Conservation (phyloP, 2,888 invertebrate species). For the Cantharis flavilabris region DNA sequence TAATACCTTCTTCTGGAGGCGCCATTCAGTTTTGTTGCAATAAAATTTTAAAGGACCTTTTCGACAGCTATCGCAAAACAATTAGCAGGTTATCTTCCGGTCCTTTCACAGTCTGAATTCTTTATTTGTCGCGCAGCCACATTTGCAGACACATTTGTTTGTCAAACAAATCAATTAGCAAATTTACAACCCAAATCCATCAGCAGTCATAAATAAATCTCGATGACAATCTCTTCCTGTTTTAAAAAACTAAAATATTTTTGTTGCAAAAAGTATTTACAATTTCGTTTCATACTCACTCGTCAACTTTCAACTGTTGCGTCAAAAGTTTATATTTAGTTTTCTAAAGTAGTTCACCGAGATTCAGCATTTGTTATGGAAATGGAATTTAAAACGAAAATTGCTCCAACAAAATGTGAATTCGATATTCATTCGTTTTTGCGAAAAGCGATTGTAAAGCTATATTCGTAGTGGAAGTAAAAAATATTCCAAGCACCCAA, state of each 20-base stretch:
- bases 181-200: not conserved
- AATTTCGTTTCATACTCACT: not conserved
- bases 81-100: not conserved
- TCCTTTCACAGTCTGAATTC: not conserved
- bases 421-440: not conserved
- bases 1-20: not conserved
- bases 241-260: not conserved
- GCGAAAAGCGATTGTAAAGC: not conserved
- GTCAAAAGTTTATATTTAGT: not conserved
- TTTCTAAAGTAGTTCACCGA: not conserved
- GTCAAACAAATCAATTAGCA: slow-evolving; percentile 2
- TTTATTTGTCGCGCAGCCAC: not conserved
- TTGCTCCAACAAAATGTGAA: not conserved
- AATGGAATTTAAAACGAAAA: not conserved
- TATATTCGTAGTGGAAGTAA: too few relatives aligned
- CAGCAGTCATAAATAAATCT: not conserved
- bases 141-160: not conserved
- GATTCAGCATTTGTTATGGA: not conserved
- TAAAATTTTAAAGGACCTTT: not conserved
- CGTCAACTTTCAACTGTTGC: not conserved
- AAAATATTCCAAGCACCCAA: not conserved
- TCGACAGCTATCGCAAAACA: not conserved
- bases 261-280: not conserved
- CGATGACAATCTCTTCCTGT: not conserved
- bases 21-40: not conserved